Base-by-base conservation (phyloP, 2,888 invertebrate species). In the Drosophila peninsularis region DNA sequence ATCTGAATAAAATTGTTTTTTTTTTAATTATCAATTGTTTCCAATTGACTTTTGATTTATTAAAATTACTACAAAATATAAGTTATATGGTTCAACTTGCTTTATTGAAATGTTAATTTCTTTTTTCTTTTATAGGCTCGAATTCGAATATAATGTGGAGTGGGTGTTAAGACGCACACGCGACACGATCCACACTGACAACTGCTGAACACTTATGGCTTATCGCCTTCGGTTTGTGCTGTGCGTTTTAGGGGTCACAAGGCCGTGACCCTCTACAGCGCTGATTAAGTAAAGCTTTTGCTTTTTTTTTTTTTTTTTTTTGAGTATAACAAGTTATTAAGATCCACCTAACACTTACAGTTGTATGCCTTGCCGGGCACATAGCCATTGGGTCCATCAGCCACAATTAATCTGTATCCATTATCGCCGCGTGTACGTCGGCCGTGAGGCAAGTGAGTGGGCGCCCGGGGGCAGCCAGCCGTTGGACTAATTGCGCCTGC, bases 321-420 rank as follows among this genome's bases (percentile, higher is more conserved):
- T 53, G 17, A 45, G 21, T 41, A 32, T 32, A 19, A 1, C 17
- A 6, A 19, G 44, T 34, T 36, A 32, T 57, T 24, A 45, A 45
- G 34, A 34, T 54, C 39, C 65, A 62, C 58, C 52, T 68, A 72
- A 32, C 21, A 92, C 93, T 94, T 90, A 95, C 96, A 93, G 64
- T 96, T 96, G 90, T 98, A 98, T 78, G 96, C 94, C 90, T 96
- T 95, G 71, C 96, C 96, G 3, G 98, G 97, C 60, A 95, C 94
- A 92, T 98, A 98, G 90, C 96, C 95, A 90, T 95, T 95, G 24
- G 96, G 94, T 84, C 96, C 95, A 44, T 96, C 97, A 87, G 95
- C 96, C 84, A 97, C 94, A 90, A 96, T 94, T 88, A 98, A 95
- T 86, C 95, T 94, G 93, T 96, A 98, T 90, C 96, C 97, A 93